Conservation (phyloP, 1,140 invertebrate genomes). For the Drosophila auraria region DNA sequence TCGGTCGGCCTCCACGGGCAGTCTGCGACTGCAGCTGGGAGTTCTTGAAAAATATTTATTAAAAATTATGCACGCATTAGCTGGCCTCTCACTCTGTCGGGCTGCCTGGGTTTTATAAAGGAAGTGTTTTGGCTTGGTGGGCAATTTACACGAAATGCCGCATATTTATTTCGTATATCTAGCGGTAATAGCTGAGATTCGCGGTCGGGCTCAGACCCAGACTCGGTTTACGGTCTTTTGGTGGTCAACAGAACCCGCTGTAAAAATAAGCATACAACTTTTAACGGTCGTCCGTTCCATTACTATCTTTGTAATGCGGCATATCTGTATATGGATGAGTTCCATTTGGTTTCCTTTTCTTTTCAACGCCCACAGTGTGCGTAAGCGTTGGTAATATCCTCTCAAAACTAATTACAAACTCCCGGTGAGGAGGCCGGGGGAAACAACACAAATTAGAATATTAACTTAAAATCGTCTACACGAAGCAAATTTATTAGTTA, state of each 20-base stretch:
- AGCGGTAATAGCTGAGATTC: conserved; percentile 47
- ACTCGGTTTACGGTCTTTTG: conserved; percentile 61
- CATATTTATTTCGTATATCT: conserved; percentile 63
- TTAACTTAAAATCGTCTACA: conserved; percentile 55
- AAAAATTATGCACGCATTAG: conserved; percentile 83
- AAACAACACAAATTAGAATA: conserved; percentile 44
- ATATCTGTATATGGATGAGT: conserved; percentile 6
- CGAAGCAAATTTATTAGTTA: conserved; percentile 70
- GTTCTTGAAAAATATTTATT: conserved; percentile 82
- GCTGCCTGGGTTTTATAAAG: conserved; percentile 59
- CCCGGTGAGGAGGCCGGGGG: not conserved
- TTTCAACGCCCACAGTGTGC: conserved; percentile 56
- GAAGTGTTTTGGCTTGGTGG: conserved; percentile 72
- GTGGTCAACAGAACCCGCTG: conserved; percentile 63
- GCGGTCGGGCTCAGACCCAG: conserved; percentile 36
- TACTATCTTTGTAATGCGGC: conserved; percentile 1
- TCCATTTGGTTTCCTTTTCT: conserved; percentile 28
- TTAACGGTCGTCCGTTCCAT: conserved; percentile 50
- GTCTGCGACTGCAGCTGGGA: conserved; percentile 57
- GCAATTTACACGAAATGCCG: conserved; percentile 77
- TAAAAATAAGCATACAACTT: conserved; percentile 49
- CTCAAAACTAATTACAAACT: conserved; percentile 65
- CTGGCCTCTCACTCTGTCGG: conserved; percentile 19
- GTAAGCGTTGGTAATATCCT: conserved; percentile 65
- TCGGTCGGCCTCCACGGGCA: conserved; percentile 36